A percentile compares a stretch with the other conserved stretches of the same genome.
These are phyloP conservation scores for Gopherus evgoodei DNA, from an alignment of 2,113 vertebrate genomes.

Conservation along the genomic window DNA sequence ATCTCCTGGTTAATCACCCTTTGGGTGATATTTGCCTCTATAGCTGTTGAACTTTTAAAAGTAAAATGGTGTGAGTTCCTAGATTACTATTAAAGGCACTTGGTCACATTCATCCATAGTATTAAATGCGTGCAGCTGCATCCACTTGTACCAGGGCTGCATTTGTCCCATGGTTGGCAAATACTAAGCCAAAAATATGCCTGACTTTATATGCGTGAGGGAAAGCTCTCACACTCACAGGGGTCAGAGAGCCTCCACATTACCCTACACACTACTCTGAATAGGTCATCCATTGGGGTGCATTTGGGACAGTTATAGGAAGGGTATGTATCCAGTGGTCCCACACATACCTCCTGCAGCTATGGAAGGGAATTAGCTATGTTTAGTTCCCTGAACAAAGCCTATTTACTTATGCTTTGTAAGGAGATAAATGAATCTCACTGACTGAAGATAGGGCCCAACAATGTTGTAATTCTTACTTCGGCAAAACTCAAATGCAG, in stretches of 20 bases:
- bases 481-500: not conserved
- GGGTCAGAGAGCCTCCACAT: not conserved
- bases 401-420: not conserved
- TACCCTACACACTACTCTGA: fast-evolving
- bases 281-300: not conserved
- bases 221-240: not conserved
- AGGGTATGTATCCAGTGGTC: not conserved
- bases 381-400: not conserved
- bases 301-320: not conserved
- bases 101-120: not conserved
- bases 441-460: not conserved
- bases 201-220: not conserved
- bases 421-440: not conserved
- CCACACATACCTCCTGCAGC: not conserved
- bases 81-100: not conserved
- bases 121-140: not conserved
- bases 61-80: slow-evolving; percentile 52
- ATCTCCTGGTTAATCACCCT: slow-evolving; percentile 56
- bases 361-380: not conserved
- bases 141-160: not conserved
- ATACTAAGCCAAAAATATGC: not conserved
- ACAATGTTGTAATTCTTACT: not conserved
- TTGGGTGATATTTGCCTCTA: slow-evolving; percentile 69
- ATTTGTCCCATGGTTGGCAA: fast-evolving
- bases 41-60: slow-evolving; percentile 57